Conservation (phyloP, 2,113 vertebrate species). For the Paradoxurus hermaphroditus region DNA sequence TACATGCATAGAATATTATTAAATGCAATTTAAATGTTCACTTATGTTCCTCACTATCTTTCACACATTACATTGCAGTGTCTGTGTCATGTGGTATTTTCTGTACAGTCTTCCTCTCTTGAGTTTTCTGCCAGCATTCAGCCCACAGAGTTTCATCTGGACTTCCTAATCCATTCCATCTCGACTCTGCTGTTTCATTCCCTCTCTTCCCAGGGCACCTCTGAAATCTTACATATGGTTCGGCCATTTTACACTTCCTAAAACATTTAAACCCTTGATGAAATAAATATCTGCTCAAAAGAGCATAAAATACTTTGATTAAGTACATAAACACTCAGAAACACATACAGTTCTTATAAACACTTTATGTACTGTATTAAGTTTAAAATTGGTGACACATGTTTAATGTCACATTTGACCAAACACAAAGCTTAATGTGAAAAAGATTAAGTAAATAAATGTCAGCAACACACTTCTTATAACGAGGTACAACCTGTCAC, state of each 20-base stretch:
- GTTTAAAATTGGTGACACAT: conserved; percentile 56
- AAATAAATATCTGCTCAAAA: conserved; percentile 61
- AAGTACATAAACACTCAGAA: conserved; percentile 49
- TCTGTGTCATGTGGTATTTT: not conserved
- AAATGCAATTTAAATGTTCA: not conserved
- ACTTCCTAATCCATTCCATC: conserved; percentile 20
- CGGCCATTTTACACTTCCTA: conserved; percentile 35
- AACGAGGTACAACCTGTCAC: not conserved
- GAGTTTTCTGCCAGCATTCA: not conserved
- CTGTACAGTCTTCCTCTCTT: not conserved
- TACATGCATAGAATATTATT: not conserved
- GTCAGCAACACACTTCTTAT: conserved; percentile 4
- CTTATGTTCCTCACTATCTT: not conserved
- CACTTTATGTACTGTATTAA: not conserved
- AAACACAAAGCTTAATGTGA: conserved; percentile 31
- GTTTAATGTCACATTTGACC: conserved; percentile 51
- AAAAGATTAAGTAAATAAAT: conserved; percentile 49
- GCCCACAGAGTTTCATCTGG: not conserved
- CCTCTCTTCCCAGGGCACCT: not conserved
- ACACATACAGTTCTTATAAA: conserved; percentile 48
- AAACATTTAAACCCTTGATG: conserved; percentile 54
- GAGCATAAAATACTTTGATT: conserved; percentile 61
- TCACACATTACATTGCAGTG: not conserved
- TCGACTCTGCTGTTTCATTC: not conserved
- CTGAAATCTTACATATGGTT: conserved; percentile 33